Conservation (phyloP, 2,797 vertebrate genomes). For the Gallinago nigripennis region DNA sequence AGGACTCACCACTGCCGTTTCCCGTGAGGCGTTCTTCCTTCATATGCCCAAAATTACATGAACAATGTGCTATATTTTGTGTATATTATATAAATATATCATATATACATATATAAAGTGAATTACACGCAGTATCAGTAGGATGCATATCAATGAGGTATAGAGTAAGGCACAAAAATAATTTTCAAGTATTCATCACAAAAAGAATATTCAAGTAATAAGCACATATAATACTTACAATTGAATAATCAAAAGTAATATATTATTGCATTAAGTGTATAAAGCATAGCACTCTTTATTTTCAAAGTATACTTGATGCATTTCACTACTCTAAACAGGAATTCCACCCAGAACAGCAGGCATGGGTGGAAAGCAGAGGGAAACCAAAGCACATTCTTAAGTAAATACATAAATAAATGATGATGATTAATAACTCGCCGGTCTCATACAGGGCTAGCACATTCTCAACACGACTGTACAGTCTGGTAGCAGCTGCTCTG, state of each 20-base stretch:
- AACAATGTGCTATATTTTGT: background rate
- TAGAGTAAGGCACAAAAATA: background rate
- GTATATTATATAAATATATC: background rate
- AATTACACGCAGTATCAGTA: background rate
- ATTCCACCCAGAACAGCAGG: background rate
- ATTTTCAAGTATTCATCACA: background rate
- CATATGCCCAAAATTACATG: background rate
- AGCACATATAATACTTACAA: background rate
- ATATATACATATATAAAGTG: background rate
- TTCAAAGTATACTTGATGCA: background rate
- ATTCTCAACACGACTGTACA: background rate
- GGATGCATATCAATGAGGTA: background rate
- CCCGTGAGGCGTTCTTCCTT: background rate
- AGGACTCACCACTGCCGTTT: background rate
- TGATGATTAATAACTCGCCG: constrained; percentile 1
- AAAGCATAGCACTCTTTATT: background rate
- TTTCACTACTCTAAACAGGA: background rate
- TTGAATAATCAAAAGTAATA: background rate
- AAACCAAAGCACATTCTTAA: background rate
- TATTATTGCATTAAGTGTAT: background rate
- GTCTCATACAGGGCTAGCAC: background rate
- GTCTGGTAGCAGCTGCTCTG: background rate
- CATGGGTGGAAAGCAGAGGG: background rate
- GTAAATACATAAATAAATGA: constrained; percentile 20
- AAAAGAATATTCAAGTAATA: background rate